Conservation (phyloP, 1,140 invertebrate species). For the Drosophila murphyi region DNA sequence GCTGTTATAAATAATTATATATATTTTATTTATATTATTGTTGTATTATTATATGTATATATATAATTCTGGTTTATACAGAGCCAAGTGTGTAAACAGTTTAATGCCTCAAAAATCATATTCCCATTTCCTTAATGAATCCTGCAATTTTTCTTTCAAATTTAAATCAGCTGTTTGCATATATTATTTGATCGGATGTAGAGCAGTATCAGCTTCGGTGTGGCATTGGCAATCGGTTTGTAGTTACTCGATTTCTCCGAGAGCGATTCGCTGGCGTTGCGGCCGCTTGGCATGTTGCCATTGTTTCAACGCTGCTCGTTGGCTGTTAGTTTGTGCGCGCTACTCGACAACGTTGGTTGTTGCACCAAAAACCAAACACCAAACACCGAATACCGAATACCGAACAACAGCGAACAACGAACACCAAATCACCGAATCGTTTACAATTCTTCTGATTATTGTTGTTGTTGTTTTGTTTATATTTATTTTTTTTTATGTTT, state of each 20-base stretch:
- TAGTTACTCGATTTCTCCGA: constrained; percentile 35
- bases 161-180: not conserved
- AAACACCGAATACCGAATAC: not conserved
- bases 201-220: not conserved
- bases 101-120: too few species aligned
- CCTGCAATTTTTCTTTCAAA: not conserved
- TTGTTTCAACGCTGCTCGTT: constrained; percentile 44
- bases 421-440: constrained; percentile 7
- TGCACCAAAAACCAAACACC: constrained; percentile 31
- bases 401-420: not conserved
- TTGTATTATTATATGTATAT: too few species aligned
- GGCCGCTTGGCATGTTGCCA: constrained; percentile 46
- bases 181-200: not conserved
- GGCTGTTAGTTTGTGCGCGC: constrained; percentile 65
- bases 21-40: too few species aligned
- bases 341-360: constrained; percentile 69
- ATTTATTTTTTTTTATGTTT: not conserved
- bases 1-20: too few species aligned
- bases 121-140: too few species aligned
- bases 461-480: constrained; percentile 20
- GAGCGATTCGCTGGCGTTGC: constrained; percentile 13
- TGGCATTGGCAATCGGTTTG: not conserved
- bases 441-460: constrained; percentile 16
- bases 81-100: too few species aligned
- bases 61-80: too few species aligned